These are phyloP conservation scores for Xylophagus ater DNA, from an alignment of 2,888 invertebrate species.

Conservation along the genomic window DNA sequence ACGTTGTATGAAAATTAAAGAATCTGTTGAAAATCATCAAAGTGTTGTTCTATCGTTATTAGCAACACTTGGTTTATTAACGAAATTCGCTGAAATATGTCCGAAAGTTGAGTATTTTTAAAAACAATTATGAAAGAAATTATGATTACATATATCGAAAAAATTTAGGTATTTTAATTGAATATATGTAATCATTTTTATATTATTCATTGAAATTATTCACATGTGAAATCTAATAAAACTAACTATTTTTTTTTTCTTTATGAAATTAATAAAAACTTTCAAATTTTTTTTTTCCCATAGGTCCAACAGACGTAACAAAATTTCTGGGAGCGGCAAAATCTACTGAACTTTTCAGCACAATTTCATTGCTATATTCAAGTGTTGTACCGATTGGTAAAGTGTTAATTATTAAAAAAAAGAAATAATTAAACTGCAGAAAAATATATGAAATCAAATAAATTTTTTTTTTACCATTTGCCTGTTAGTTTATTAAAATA, in stretches of 20 bases:
- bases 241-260: too few species aligned
- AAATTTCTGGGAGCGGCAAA: slow-evolving; percentile 35
- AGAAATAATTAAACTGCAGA: not conserved
- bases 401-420: slow-evolving; percentile 16
- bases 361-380: slow-evolving; percentile 34
- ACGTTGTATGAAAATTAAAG: slow-evolving; percentile 57
- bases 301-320: slow-evolving; percentile 36
- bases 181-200: slow-evolving; percentile 4
- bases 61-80: slow-evolving; percentile 37
- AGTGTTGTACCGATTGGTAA: slow-evolving; percentile 37
- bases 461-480: too few species aligned
- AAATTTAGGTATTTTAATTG: too few species aligned
- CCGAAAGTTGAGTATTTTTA: slow-evolving; percentile 32
- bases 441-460: not conserved
- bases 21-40: slow-evolving; percentile 44
- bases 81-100: slow-evolving; percentile 38
- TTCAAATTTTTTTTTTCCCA: too few species aligned
- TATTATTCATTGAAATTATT: not conserved
- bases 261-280: too few species aligned
- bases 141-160: too few species aligned
- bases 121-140: too few species aligned
- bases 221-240: too few species aligned
- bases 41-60: slow-evolving; percentile 36
- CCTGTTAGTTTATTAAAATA: too few species aligned
- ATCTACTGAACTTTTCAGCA: slow-evolving; percentile 38